Evolutionary conservation across 2,113 vertebrate species (phyloP).

Genomic region (Sebastes schlegelii): DNA sequence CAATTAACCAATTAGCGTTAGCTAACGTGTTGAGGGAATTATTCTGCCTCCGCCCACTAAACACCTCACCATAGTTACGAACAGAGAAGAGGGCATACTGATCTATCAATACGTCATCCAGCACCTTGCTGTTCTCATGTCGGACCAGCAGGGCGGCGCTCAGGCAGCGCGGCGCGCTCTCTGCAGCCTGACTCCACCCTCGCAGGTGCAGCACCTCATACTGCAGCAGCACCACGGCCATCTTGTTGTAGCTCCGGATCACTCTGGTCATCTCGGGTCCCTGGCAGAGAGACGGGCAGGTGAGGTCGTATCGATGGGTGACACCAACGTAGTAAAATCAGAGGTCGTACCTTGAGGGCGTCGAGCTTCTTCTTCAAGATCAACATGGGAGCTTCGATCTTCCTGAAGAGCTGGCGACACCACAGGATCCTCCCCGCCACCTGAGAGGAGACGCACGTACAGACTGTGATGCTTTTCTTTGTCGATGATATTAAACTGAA

Average conservation of each 20-base stretch:
- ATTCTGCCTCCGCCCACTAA: no score
- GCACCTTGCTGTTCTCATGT: conserved; percentile 83
- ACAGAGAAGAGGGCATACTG: not conserved
- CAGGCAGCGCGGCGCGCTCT: conserved; percentile 74
- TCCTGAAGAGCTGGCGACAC: conserved; percentile 87
- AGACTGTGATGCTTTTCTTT: not conserved
- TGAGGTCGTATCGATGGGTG: not conserved
- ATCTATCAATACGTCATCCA: not conserved
- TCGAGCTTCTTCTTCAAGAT: conserved; percentile 84
- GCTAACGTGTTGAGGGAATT: no score
- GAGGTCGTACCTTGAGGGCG: conserved; percentile 80
- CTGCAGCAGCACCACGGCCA: conserved; percentile 84
- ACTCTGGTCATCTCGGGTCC: conserved; percentile 83
- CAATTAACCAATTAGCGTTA: no score
- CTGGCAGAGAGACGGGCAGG: conserved; percentile 63
- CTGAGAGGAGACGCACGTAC: conserved; percentile 61
- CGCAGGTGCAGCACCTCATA: conserved; percentile 85
- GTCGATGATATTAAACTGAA: no score
- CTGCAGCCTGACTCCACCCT: conserved; percentile 82
- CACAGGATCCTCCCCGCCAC: conserved; percentile 87
- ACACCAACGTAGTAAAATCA: not conserved
- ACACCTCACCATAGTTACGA: no score
- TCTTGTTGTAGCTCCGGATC: conserved; percentile 85
- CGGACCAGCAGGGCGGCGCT: conserved; percentile 81
- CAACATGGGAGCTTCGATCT: conserved; percentile 87